Conservation (phyloP, 2,888 invertebrate genomes). For the Drosophila pseudotalamancana region DNA sequence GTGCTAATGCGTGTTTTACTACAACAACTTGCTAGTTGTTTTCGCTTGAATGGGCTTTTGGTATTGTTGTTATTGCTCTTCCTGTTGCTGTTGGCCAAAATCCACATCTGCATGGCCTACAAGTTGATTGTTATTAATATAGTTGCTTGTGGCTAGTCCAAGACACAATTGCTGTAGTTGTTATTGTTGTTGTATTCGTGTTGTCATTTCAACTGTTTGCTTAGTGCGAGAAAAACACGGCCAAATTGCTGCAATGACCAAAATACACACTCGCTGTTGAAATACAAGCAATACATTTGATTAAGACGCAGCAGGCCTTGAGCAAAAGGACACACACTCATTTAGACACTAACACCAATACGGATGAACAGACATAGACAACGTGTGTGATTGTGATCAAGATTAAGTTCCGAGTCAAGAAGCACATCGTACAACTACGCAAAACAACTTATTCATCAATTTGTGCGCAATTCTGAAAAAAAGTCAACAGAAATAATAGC, state of each 20-base stretch:
- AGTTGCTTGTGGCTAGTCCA: constrained; percentile 42
- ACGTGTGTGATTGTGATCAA: constrained; percentile 54
- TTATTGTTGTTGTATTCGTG: constrained; percentile 16
- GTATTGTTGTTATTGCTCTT: constrained; percentile 41
- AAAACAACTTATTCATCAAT: constrained; percentile 70
- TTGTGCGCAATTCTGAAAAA: constrained; percentile 65
- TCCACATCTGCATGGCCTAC: constrained; percentile 62
- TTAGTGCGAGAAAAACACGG: constrained; percentile 59
- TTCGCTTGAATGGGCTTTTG: constrained; percentile 55
- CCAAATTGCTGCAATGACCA: constrained; percentile 61
- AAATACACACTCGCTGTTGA: constrained; percentile 27
- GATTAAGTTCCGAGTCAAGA: constrained; percentile 60
- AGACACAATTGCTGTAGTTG: constrained; percentile 19
- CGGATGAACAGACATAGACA: constrained; percentile 45
- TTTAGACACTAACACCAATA: constrained; percentile 13
- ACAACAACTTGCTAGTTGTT: constrained; percentile 53
- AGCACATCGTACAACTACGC: constrained; percentile 35
- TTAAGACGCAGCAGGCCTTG: constrained; percentile 45
- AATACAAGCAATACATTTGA: constrained; percentile 54
- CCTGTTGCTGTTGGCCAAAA: constrained; percentile 47
- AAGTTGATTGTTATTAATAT: constrained; percentile 70
- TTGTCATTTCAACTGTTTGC: constrained; percentile 59
- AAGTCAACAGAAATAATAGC: constrained; percentile 58
- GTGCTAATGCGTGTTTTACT: constrained; percentile 51
- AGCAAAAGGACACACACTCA: constrained; percentile 19